These are phyloP conservation scores for Bruchidius siliquastri DNA, from an alignment of 2,888 invertebrate genomes.

Conservation along the genomic window DNA sequence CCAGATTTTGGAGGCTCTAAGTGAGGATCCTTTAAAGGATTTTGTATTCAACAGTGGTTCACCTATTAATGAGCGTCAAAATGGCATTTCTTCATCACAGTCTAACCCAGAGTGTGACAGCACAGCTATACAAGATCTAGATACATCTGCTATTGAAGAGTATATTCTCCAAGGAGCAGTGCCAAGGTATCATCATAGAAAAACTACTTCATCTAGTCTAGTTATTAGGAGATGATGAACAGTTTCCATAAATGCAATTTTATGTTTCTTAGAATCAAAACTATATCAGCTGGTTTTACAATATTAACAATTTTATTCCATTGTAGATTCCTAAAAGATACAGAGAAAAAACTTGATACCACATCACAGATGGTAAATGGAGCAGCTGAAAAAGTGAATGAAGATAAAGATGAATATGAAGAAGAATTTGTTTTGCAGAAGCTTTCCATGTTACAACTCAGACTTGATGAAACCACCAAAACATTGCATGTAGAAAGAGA, in stretches of 20 bases:
- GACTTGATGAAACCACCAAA: conserved; percentile 70
- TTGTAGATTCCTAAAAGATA: conserved; percentile 28
- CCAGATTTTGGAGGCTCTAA: conserved; percentile 49
- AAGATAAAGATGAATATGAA: conserved; percentile 32
- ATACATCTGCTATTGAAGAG: conserved; percentile 51
- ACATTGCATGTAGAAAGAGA: conserved; percentile 68
- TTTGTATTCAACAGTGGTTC: conserved; percentile 41
- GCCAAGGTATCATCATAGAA: conserved; percentile 48
- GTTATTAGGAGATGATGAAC: too few species aligned
- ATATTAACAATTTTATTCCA: too few species aligned
- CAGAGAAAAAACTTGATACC: conserved; percentile 19
- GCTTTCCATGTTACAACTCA: conserved; percentile 62
- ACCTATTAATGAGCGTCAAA: conserved; percentile 22
- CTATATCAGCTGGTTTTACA: too few species aligned
- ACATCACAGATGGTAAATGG: neutral
- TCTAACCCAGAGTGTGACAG: conserved; percentile 42
- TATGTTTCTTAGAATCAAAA: too few species aligned
- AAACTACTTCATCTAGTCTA: too few species aligned
- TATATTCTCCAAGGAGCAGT: conserved; percentile 62
- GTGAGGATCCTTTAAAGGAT: conserved; percentile 48
- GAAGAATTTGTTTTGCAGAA: conserved; percentile 60
- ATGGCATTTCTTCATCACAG: conserved; percentile 34
- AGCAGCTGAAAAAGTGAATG: conserved; percentile 8
- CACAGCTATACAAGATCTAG: conserved; percentile 36
- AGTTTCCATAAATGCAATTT: too few species aligned